Evolutionary conservation across 2,113 vertebrate genomes (phyloP), one percentile per base, ranked within the genome.

Genomic region (Sylvicapra grimmia): DNA sequence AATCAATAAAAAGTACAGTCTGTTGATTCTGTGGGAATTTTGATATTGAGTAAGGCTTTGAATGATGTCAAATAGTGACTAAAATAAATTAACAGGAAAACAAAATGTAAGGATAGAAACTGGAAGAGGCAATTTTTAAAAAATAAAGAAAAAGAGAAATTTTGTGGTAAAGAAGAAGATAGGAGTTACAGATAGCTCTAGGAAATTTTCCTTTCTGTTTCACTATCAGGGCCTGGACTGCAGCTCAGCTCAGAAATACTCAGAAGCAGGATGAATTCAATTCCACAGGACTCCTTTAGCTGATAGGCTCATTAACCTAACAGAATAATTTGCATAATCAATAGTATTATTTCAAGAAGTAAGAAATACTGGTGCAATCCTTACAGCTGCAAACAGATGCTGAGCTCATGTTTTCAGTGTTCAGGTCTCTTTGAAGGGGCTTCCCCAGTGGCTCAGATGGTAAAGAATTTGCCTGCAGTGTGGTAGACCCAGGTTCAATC

Each of bases 81-180:
- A 86, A 80, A 79, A 90, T 61, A 93, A 40, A 75, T 61, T 49
- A 90, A 65, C 47, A 77, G 27, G 29, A 86, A 93, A 77, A 15
- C 31, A 59, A 44, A 63, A 44, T 18, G 36, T 61, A 75, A 90
- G 33, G 29, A 6, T 15, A 59, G 59, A 92, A 44, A 84, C 25
- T 68, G 31, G 29, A 31, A 40, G 6, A 15, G 3, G 1, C 40
- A 54, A 15, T 87, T 51, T 19, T 4, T 63, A 8, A 59, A 19
- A 31, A 49, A 47, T n/a, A 47, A 83, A 91, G 53, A n/a, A 59
- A 23, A 72, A 63, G 16, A 31, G 36, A 68, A 25, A 68, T 44
- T 14, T 31, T 68, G 3, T 68, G 23, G 33, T 68, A 19, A 53
- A 72, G 25, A 86, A 56, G 5, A 68, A 21, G 23, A 1, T 4